Evolutionary conservation across 2,888 invertebrate species (phyloP).

Genomic region (Venustoraphidia nigricollis): DNA sequence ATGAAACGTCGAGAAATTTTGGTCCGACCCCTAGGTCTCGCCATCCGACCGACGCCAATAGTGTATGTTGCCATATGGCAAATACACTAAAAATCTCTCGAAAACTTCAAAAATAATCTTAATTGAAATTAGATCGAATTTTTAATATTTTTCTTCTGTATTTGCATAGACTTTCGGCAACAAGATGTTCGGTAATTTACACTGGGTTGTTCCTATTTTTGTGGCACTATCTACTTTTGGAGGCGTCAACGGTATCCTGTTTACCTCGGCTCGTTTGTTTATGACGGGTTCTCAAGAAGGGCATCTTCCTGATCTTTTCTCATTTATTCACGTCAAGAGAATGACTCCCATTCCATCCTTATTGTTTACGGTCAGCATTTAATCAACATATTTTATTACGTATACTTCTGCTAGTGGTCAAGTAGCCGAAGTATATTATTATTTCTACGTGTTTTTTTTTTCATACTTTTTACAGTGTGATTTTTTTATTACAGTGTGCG

Average conservation of each 20-base stretch:
- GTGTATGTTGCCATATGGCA: no score
- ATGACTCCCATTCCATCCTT: constrained; percentile 77
- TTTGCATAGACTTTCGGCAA: constrained; percentile 46
- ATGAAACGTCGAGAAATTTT: no score
- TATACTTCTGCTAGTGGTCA: not conserved
- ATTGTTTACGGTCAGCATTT: constrained; percentile 57
- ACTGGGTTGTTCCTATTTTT: constrained; percentile 64
- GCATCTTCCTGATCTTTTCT: constrained; percentile 68
- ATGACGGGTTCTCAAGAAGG: constrained; percentile 78
- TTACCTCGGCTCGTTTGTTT: constrained; percentile 74
- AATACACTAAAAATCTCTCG: not conserved
- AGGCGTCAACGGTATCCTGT: constrained; percentile 79
- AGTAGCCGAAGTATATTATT: constrained; percentile 3
- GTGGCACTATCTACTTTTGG: constrained; percentile 84
- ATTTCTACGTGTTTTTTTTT: not conserved
- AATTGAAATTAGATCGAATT: not conserved
- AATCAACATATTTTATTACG: no score
- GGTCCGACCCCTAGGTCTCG: no score
- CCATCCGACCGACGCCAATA: no score
- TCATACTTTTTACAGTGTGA: not conserved
- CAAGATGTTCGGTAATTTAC: constrained; percentile 49
- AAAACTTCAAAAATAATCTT: not conserved
- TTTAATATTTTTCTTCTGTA: not conserved
- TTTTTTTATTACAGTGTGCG: constrained; percentile 44
- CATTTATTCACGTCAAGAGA: constrained; percentile 58